Base-by-base conservation (phyloP, 2,888 invertebrate species). In the Heteropelma amictum region DNA sequence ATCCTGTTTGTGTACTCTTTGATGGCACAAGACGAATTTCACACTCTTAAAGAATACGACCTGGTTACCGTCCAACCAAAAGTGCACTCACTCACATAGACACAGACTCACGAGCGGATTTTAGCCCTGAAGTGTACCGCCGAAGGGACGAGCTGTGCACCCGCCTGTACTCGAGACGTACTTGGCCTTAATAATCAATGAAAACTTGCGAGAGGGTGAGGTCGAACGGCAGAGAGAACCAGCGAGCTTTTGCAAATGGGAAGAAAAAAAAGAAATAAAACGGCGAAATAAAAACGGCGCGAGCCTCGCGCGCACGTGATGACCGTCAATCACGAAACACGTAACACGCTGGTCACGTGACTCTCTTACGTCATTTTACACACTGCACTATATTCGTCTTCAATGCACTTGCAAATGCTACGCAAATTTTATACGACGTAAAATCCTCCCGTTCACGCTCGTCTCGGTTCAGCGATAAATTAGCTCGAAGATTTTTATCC, bases 181-280 rank as follows among this genome's bases (percentile, higher is more conserved):
- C 71, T 71, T 71, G 71, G 71, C 71, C 63, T 71, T 71, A 71
- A 71, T 71, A 71, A 71, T 71, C 71, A 71, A 71, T 71, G 71
- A 71, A 71, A 71, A 71, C 71, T 47, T 40, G 63, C 47, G 71
- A 19, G 23, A 28, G n/a, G 49, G 17, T 40, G 30, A 28, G 19
- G 26, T 12, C 26, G 45, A 17, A 47, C 10, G 14, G 21, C n/a
- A n/a, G 30, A 7, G 42, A 21, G 28, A 26, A 28, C 17, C 23
- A 35, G 53, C 10, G 28, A 64, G 40, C 35, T 63, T 49, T 49
- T 26, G 26, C 51, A 7, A 23, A 38, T 14, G 14, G n/a, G 8
- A 21, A 35, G 7, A 38, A 23, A 21, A 56, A 33, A 53, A 33
- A 26, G 5, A 17, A 58, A 21, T n/a, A n/a, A n/a, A n/a, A n/a